phyloP scores from a whole-genome alignment of 1,140 invertebrate species.

The Capitella teleta region DNA sequence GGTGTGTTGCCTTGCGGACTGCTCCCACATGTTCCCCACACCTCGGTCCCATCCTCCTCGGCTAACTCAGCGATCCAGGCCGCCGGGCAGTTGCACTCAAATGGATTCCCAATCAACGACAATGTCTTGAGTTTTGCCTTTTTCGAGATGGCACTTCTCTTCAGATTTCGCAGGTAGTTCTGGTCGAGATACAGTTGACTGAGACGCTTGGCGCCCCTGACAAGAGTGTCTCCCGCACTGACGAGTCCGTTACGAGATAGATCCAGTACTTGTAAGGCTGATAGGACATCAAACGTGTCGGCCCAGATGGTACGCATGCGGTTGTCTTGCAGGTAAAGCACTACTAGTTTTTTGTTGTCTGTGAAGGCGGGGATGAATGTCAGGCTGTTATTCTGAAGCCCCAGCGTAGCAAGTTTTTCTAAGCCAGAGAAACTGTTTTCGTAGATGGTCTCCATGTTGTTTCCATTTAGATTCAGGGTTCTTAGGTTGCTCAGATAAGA shows the following conservation, averaged over 20 bases:
- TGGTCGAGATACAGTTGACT: slow-evolving; percentile 9
- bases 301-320: slow-evolving; percentile 42
- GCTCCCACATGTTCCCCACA: slow-evolving; percentile 9
- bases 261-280: slow-evolving; percentile 2
- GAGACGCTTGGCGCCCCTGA: neutral
- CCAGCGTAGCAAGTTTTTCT: slow-evolving; percentile 54
- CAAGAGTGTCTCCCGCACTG: slow-evolving; percentile 1
- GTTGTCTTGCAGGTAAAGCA: slow-evolving; percentile 59
- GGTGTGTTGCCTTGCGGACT: neutral
- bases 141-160: slow-evolving; percentile 1
- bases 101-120: slow-evolving; percentile 8
- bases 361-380: slow-evolving; percentile 60
- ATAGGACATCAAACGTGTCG: slow-evolving; percentile 5
- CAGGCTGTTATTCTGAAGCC: slow-evolving; percentile 60
- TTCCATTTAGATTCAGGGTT: slow-evolving; percentile 57
- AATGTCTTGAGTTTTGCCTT: slow-evolving; percentile 8
- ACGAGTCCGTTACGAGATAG: slow-evolving; percentile 8
- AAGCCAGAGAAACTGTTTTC: slow-evolving; percentile 58
- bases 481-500: slow-evolving; percentile 55
- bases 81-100: slow-evolving; percentile 11
- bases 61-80: neutral
- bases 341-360: slow-evolving; percentile 52
- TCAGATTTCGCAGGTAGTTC: slow-evolving; percentile 3
- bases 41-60: neutral
- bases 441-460: slow-evolving; percentile 57